Percentiles rank a stretch among this genome's conserved stretches.
These are phyloP conservation scores for Flexamia atlantica DNA, from an alignment of 2,888 invertebrate species.

Conservation along the genomic window DNA sequence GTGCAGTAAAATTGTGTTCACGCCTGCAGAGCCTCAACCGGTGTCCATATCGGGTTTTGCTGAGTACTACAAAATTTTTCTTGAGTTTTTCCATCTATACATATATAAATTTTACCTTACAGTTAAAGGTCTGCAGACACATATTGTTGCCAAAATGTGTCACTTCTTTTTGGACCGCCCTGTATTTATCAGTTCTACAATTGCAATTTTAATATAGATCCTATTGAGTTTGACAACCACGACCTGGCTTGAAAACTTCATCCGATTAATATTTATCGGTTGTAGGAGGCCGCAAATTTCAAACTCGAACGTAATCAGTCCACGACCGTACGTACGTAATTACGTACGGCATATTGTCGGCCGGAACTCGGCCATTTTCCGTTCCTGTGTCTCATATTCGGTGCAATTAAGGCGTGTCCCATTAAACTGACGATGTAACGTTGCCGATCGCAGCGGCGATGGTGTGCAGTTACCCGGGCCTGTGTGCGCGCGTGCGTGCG, in stretches of 20 bases:
- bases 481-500: background rate
- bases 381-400: slow-evolving; percentile 33
- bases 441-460: background rate
- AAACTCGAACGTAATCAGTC: background rate
- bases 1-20: no score
- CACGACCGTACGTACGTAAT: background rate
- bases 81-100: no score
- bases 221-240: background rate
- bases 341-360: background rate
- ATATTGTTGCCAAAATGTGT: no score
- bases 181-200: background rate
- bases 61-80: no score
- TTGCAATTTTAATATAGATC: background rate
- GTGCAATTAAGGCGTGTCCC: slow-evolving; percentile 20
- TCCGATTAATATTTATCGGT: slow-evolving; percentile 29
- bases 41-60: no score
- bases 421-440: slow-evolving; percentile 19
- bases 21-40: no score
- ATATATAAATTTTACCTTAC: no score
- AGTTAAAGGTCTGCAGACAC: no score
- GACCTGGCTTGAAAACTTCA: slow-evolving; percentile 19
- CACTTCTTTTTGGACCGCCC: no score
- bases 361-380: slow-evolving; percentile 35
- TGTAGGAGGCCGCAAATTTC: background rate
- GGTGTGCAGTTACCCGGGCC: background rate